phyloP scores from a whole-genome alignment of 2,113 vertebrate genomes.

The Sylvia atricapilla region DNA sequence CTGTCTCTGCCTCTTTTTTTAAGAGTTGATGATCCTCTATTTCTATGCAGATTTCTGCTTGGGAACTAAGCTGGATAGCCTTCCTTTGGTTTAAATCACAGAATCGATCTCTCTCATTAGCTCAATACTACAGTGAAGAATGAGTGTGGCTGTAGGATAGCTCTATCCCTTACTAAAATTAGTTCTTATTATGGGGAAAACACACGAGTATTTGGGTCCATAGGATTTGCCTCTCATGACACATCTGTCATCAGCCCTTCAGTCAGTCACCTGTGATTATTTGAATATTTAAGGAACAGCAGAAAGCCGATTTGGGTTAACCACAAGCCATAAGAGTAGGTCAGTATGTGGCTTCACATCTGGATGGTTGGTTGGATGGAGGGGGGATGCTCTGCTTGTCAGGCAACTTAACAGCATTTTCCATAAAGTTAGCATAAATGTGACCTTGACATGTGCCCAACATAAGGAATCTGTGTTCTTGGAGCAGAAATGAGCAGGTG shows the following conservation, averaged over 20 bases:
- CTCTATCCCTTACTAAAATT: background rate
- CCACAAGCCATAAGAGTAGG: accelerated
- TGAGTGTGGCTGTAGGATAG: background rate
- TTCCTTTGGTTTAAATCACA: background rate
- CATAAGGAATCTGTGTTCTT: background rate
- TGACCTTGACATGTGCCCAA: background rate
- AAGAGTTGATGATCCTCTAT: background rate
- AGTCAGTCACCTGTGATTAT: background rate
- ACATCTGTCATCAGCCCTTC: background rate
- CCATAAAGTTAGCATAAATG: background rate
- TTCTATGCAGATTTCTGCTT: background rate
- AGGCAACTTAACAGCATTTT: background rate
- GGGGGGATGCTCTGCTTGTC: background rate
- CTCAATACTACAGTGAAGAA: background rate
- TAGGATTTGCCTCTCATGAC: background rate
- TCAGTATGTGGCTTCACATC: background rate
- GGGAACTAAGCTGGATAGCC: background rate
- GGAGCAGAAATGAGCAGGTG: accelerated
- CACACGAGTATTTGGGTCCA: background rate
- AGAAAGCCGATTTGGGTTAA: background rate
- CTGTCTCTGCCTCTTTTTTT: background rate
- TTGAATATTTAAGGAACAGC: background rate
- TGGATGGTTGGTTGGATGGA: background rate
- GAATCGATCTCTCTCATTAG: background rate
- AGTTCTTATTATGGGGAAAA: background rate